These are phyloP conservation scores for Xiphorhynchus erythropygius DNA, from an alignment of 2,797 vertebrate species.

Conservation along the genomic window DNA sequence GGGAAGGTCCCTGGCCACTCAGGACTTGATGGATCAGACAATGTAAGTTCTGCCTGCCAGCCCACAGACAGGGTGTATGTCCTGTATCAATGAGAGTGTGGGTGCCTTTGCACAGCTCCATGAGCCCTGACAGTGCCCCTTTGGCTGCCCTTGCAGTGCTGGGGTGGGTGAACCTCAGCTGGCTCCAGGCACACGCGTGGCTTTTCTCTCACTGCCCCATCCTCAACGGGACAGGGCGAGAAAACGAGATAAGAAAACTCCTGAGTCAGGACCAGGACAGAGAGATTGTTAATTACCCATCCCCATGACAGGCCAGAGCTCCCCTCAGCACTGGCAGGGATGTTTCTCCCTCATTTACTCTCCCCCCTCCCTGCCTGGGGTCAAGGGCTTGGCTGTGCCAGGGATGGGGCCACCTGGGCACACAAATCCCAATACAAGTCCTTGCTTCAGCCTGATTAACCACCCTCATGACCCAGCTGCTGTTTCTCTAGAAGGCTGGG, in stretches of 20 bases:
- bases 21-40: background rate
- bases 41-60: background rate
- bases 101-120: background rate
- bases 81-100: rapidly evolving
- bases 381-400: background rate
- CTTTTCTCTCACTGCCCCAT: background rate
- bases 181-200: background rate
- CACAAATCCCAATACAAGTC: rapidly evolving
- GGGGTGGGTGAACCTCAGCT: background rate
- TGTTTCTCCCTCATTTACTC: rapidly evolving
- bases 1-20: background rate
- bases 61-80: background rate
- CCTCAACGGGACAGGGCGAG: background rate
- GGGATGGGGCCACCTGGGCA: background rate
- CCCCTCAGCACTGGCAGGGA: background rate
- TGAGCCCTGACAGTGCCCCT: background rate
- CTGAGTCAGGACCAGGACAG: background rate
- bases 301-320: background rate
- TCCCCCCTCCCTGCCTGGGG: background rate
- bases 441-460: background rate
- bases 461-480: background rate
- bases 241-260: background rate
- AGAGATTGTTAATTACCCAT: background rate
- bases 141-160: background rate
- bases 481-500: background rate